Percentiles rank a stretch among this genome's conserved stretches.
These are phyloP conservation scores for Hystrix cristata DNA, from an alignment of 2,113 vertebrate genomes.

Conservation along the genomic window DNA sequence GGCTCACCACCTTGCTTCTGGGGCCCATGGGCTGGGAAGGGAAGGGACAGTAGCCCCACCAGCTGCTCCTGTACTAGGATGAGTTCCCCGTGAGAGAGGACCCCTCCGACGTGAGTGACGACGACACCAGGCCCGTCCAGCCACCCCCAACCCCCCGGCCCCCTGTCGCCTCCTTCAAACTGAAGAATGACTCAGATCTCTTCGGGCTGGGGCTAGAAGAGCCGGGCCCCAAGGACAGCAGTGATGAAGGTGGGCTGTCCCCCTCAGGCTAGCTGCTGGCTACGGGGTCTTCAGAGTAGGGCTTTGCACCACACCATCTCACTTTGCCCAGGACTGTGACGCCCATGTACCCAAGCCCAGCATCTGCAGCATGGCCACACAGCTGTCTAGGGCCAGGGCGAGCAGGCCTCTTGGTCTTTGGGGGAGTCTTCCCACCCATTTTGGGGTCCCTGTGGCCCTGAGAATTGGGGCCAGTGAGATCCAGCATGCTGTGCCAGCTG, in stretches of 20 bases:
- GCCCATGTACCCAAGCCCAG: background rate
- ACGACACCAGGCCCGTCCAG: constrained; percentile 87
- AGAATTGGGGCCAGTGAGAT: background rate
- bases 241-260: constrained; percentile 90
- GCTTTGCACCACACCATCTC: background rate
- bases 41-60: background rate
- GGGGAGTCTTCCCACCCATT: background rate
- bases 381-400: background rate
- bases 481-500: too few species aligned
- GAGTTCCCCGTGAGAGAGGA: constrained; percentile 93
- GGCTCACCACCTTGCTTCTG: background rate
- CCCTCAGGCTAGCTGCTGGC: background rate
- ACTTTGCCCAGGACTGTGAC: background rate
- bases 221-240: constrained; percentile 90
- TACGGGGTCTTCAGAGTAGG: background rate
- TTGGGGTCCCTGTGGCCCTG: background rate
- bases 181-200: constrained; percentile 92
- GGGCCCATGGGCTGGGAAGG: background rate
- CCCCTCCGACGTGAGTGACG: constrained; percentile 94
- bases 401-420: background rate
- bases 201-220: constrained; percentile 95
- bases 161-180: constrained; percentile 89
- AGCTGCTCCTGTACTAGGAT: constrained; percentile 85
- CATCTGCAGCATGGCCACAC: background rate
- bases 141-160: constrained; percentile 86